Base-by-base conservation (phyloP, 2,113 vertebrate species). In the Condylura cristata region DNA sequence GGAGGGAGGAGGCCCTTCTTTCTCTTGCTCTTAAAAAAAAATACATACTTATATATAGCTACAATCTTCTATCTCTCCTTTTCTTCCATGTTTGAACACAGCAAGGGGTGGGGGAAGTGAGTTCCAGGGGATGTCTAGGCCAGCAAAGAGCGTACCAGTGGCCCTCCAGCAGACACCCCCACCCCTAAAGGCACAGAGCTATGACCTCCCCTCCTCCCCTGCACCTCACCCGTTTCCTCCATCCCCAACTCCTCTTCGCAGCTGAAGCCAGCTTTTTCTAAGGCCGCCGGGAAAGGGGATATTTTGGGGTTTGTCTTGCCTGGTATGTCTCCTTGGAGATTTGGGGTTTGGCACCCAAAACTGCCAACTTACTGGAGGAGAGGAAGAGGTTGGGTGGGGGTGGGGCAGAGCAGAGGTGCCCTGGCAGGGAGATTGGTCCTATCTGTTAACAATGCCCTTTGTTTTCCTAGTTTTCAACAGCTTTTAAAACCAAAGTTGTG, bases 361-460 rank as follows among this genome's bases (percentile, higher is more conserved):
- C 70, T 90, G 89, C 88, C 90, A 93, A 70, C 92, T 96, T 90
- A 90, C 87, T 96, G 96, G 90, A 95, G 88, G 68, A 94, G 84
- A 71, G 53, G 82, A 89, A 86, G 84, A 80, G 66, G 63, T 34
- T 85, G 76, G 65, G 65, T 14, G 34, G 88, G 56, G 66, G 71
- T 2, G 26, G 34, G 71, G 58, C 53, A 51, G 68, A 79, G 60
- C 22, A 30, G 81, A 87, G 66, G 51, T 51, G 60, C 80, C 89
- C 37, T 7, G 6, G 0, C 7, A 41, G 85, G 95, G 91, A 90
- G 81, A 58, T 92, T 60, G 94, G 95, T 96, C 96, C 94, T 97
- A 96, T 94, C 68, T 96, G 93, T 93, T 90, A 96, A 97, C 97
- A 97, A 97, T 97, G 97, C 97, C 97, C 97, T 96, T 97, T 79